phyloP scores from a whole-genome alignment of 2,888 invertebrate genomes.

The Athrips mouffetella region DNA sequence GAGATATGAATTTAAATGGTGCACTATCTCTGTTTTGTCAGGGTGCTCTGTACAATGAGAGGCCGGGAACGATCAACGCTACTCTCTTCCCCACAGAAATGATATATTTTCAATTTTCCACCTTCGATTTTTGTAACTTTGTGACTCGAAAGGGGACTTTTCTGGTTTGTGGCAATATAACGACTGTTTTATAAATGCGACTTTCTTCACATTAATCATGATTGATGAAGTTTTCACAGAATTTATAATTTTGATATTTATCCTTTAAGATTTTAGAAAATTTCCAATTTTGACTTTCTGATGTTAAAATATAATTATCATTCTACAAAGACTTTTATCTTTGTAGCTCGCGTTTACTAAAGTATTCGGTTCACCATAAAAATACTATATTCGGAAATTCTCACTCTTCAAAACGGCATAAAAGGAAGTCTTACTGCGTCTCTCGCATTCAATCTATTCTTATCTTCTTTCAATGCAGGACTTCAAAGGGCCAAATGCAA shows the following conservation, averaged over 20 bases:
- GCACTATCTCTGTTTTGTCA: slow-evolving; percentile 64
- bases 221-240: no score
- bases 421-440: not conserved
- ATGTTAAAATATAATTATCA: no score
- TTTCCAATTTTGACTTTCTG: not conserved
- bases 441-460: slow-evolving; percentile 20
- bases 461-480: slow-evolving; percentile 20
- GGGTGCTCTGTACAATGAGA: slow-evolving; percentile 52
- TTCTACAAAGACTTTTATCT: no score
- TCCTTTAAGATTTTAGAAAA: no score
- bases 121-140: slow-evolving; percentile 39
- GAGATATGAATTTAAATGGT: not conserved
- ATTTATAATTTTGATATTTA: no score
- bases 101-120: slow-evolving; percentile 75
- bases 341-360: no score
- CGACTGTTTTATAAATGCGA: no score
- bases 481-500: slow-evolving; percentile 19
- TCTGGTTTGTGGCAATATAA: no score
- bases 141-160: no score
- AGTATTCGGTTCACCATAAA: not conserved
- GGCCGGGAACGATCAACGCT: slow-evolving; percentile 45
- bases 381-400: not conserved
- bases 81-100: slow-evolving; percentile 52
- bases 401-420: not conserved
- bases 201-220: no score